A percentile compares a stretch with the other conserved stretches of the same genome.
Evolutionary conservation across 2,888 invertebrate species (phyloP).

Genomic region (Eupelmus urozonus): DNA sequence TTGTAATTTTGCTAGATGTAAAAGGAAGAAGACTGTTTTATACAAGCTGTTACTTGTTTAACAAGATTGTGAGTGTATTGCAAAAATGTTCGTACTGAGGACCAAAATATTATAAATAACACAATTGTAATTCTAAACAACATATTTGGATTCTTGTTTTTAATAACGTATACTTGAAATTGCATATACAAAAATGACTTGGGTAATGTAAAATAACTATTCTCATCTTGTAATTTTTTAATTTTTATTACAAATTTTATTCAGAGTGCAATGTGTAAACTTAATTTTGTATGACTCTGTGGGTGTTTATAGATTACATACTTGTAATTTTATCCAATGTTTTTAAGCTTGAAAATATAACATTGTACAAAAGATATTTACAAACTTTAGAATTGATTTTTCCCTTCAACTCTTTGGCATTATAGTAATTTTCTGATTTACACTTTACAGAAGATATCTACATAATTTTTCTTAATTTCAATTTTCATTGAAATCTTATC

Average conservation of each 20-base stretch:
- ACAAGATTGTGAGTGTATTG: too few relatives aligned
- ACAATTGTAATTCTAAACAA: background rate
- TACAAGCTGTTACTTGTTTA: too few relatives aligned
- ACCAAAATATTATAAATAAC: too few relatives aligned
- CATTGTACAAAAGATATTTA: conserved; percentile 47
- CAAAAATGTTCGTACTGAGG: too few relatives aligned
- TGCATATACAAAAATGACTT: background rate
- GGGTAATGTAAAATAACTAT: conserved; percentile 30
- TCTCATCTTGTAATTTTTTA: conserved; percentile 8
- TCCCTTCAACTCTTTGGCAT: conserved; percentile 45
- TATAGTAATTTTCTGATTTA: conserved; percentile 31
- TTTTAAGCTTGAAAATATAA: conserved; percentile 47
- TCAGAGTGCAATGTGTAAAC: conserved; percentile 31
- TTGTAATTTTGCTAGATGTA: too few relatives aligned
- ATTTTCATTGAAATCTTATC: conserved; percentile 10
- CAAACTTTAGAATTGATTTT: conserved; percentile 53
- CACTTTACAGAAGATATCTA: conserved; percentile 31
- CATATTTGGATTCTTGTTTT: background rate
- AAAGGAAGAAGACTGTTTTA: too few relatives aligned
- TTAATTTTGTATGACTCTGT: conserved; percentile 32
- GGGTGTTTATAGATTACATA: conserved; percentile 35
- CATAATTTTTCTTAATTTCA: conserved; percentile 30
- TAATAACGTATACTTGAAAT: conserved; percentile 12
- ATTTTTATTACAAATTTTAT: conserved; percentile 37
- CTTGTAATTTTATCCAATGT: conserved; percentile 31